Evolutionary conservation across 2,888 invertebrate genomes (phyloP), one percentile per base, ranked within the genome.

Genomic region (Agrenia bidenticulata): DNA sequence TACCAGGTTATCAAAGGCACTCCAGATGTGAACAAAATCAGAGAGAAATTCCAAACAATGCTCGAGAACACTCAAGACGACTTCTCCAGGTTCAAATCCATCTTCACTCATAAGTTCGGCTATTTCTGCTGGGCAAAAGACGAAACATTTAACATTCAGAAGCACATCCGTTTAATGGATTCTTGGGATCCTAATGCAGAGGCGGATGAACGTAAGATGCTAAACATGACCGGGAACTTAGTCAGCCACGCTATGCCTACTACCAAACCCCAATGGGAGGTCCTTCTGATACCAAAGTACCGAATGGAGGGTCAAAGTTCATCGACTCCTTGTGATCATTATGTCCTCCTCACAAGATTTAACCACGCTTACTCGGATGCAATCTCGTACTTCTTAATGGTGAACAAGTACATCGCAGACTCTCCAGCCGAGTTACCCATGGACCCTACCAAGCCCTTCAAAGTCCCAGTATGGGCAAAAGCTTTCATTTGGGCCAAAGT

Each of bases 291-390:
- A 13, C 74, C 74, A 11, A 65, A 65, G 9, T 74, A 64, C 42
- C 50, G 65, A 2, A 23, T 58, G 51, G 56, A 65, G 45, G 27
- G n/a, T 27, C 26, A 55, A 1, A 39, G 13, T 2, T 26, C 27
- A 2, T 24, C 51, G 0, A 9, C 19, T 13, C 17, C 32, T 7
- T 63, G 63, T 2, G 19, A 56, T 2, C 67, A 73, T 39, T 74
- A 65, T 51, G 73, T 70, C 0, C 39, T 73, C 2, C 62, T 74
- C 23, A 59, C 72, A 9, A 45, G 74, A 13, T 54, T 72, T 0
- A 73, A 74, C 55, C 74, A 74, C 54, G 66, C 70, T 5, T 74
- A 70, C 50, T 67, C 64, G 1, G 74, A 74, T 57, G 74, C 69
- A 0, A 66, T 74, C 7, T 70, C 70, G 7, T 73, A 69, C 54